phyloP scores from a whole-genome alignment of 2,113 vertebrate genomes.

The Sorex fumeus region DNA sequence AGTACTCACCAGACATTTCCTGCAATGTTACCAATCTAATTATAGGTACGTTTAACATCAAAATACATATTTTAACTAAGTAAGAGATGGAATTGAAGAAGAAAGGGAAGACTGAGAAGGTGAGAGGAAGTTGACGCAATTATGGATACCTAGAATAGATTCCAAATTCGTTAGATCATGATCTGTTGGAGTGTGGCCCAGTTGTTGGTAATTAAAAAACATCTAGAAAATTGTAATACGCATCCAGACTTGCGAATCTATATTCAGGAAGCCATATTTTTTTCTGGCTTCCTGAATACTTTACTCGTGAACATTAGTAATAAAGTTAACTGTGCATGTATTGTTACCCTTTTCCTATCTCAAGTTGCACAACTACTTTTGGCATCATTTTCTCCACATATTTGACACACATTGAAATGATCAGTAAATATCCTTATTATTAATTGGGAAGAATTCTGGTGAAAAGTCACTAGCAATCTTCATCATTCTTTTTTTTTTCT shows the following conservation, averaged over 20 bases:
- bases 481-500: background rate
- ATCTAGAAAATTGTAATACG: background rate
- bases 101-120: too few relatives aligned
- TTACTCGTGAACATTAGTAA: too few relatives aligned
- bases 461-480: background rate
- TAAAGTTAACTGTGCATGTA: too few relatives aligned
- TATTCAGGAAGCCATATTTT: background rate
- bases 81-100: too few relatives aligned
- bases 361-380: background rate
- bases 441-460: background rate
- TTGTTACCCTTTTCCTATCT: background rate
- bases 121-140: background rate
- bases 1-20: too few relatives aligned
- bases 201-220: background rate
- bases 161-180: background rate
- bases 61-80: too few relatives aligned
- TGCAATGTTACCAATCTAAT: too few relatives aligned
- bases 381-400: background rate
- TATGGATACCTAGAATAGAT: background rate
- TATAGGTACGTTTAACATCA: too few relatives aligned
- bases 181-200: background rate
- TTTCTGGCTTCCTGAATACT: too few relatives aligned
- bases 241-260: background rate
- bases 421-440: background rate
- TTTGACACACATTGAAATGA: background rate